Base-by-base conservation (phyloP, 2,888 invertebrate species). In the Nephrocerus scutellatus region DNA sequence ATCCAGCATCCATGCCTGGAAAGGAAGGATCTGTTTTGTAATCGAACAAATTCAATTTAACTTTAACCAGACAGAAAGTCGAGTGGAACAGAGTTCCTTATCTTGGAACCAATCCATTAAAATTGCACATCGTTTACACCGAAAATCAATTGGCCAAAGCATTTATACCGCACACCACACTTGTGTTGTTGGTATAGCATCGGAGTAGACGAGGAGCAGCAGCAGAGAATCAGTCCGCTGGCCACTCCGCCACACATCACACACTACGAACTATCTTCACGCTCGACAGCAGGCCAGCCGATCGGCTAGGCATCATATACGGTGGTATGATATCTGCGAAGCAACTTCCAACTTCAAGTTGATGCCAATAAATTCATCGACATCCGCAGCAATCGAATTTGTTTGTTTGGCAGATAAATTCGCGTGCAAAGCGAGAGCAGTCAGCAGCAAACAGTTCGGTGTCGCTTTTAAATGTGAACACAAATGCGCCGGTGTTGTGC, bases 71-170 rank as follows among this genome's bases (percentile, higher is more conserved):
- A 44, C 43, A 20, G 36, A 44, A 43, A 46, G 35, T 38, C 25
- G 38, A 33, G 44, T n/a, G n/a, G n/a, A n/a, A n/a, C n/a, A n/a
- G n/a, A n/a, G n/a, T n/a, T 46, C 52, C 65, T 64, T 64, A 64
- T 64, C 64, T 55, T 53, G 51, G 54, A 58, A 56, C 62, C 64
- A 65, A 64, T 64, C 64, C 64, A 64, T 64, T 64, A 64, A 64
- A 64, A 64, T 64, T 65, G 64, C 64, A 65, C 64, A 64, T 64
- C 64, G 64, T 64, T 64, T 64, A 64, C 64, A 64, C 63, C 64
- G 62, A 64, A 64, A 64, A 64, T 64, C 64, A 64, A 64, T 64
- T 64, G 63, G 58, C 63, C 54, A 57, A 64, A 64, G 64, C 62
- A 64, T 64, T 64, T 63, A 60, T 56, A 22, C 22, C n/a, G 54